These are phyloP conservation scores for Marmota monax DNA, from an alignment of 2,113 vertebrate genomes.

Conservation along the genomic window DNA sequence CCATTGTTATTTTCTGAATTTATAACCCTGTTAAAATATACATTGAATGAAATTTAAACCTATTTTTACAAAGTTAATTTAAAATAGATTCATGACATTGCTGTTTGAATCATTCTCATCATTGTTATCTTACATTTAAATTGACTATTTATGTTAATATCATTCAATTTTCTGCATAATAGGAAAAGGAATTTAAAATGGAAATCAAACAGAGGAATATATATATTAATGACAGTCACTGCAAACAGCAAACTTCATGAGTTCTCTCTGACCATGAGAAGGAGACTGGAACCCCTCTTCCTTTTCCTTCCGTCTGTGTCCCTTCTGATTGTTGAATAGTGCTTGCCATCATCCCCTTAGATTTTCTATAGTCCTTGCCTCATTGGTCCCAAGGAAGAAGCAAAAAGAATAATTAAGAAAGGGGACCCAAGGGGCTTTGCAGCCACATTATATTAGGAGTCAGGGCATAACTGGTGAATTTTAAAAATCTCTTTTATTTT, in stretches of 20 bases:
- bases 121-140: slow-evolving; percentile 82
- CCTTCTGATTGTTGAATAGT: background rate
- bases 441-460: background rate
- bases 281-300: background rate
- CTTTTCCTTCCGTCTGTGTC: background rate
- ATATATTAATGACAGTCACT: slow-evolving; percentile 55
- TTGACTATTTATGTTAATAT: slow-evolving; percentile 82
- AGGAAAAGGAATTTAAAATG: slow-evolving; percentile 76
- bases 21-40: slow-evolving; percentile 60
- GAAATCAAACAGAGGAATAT: slow-evolving; percentile 63
- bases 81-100: slow-evolving; percentile 76
- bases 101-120: slow-evolving; percentile 76
- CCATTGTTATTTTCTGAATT: slow-evolving; percentile 61
- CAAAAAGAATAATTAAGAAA: background rate
- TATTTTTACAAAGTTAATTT: slow-evolving; percentile 78
- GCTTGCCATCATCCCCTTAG: background rate
- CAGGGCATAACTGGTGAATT: background rate
- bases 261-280: background rate
- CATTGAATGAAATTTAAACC: slow-evolving; percentile 68
- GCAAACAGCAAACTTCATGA: background rate
- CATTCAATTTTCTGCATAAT: slow-evolving; percentile 75
- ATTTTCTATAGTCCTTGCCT: background rate
- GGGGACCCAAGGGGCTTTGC: background rate
- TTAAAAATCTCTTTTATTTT: slow-evolving; percentile 3
- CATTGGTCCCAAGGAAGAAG: background rate